Conservation (phyloP, 2,888 invertebrate genomes). For the Petrolisthes cinctipes region DNA sequence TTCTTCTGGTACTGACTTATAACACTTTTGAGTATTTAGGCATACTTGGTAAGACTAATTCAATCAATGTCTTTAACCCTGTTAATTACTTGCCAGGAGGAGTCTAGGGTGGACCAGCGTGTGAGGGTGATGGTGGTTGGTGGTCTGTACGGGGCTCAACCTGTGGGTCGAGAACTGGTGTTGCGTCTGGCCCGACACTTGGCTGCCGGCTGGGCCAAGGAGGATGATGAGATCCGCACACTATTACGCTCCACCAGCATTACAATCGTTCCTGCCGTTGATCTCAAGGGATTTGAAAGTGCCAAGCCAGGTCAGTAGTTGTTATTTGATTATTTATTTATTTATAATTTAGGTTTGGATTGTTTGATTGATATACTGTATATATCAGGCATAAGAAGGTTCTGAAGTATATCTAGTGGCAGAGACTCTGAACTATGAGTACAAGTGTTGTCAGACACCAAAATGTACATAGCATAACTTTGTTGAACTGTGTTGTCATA, state of each 20-base stretch:
- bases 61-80: not conserved
- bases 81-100: constrained; percentile 60
- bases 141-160: constrained; percentile 84
- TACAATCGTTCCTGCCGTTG: constrained; percentile 82
- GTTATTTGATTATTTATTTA: too few species aligned
- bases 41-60: too few species aligned
- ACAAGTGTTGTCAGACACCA: not conserved
- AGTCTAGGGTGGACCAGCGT: constrained; percentile 48
- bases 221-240: constrained; percentile 77
- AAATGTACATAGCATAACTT: not conserved
- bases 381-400: not conserved
- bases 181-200: constrained; percentile 78
- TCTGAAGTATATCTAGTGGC: too few species aligned
- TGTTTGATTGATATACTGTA: not conserved
- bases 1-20: too few species aligned
- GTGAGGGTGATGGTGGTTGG: constrained; percentile 82
- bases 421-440: too few species aligned
- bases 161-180: constrained; percentile 85
- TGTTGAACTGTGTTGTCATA: not conserved
- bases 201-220: constrained; percentile 70
- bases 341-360: not conserved
- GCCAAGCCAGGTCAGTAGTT: constrained; percentile 34
- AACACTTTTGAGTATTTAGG: too few species aligned
- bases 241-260: constrained; percentile 81
- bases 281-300: constrained; percentile 73